Percentiles rank a stretch among this genome's conserved stretches.
phyloP scores from a whole-genome alignment of 2,113 vertebrate genomes.

The Pteruthius melanotis region DNA sequence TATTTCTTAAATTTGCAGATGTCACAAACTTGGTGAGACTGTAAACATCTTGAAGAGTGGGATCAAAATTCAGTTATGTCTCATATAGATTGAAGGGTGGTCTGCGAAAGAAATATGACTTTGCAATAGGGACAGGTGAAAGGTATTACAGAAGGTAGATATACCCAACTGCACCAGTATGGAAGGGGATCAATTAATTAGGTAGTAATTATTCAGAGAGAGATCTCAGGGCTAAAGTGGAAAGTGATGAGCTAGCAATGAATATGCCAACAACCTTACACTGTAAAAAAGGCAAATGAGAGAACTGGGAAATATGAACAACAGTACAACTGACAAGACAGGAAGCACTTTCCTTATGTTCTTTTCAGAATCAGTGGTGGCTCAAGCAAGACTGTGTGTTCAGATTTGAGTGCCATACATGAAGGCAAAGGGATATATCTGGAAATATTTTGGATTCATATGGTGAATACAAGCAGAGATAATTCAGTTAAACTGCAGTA shows the following conservation, averaged over 20 bases:
- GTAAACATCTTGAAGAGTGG: neutral
- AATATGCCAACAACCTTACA: neutral
- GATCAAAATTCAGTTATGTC: neutral
- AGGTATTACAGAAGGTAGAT: neutral
- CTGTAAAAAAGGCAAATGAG: neutral
- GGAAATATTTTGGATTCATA: neutral
- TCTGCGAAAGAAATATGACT: neutral
- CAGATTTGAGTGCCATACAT: neutral
- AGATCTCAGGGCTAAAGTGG: neutral
- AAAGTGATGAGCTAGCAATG: neutral
- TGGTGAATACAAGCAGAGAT: neutral
- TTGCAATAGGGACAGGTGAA: neutral
- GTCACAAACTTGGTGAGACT: neutral
- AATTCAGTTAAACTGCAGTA: neutral
- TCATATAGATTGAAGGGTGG: neutral
- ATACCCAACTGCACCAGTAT: neutral
- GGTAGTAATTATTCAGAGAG: neutral
- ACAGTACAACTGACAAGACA: neutral
- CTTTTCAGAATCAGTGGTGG: neutral
- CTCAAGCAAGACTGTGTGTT: neutral
- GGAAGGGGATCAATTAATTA: neutral
- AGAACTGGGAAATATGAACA: neutral
- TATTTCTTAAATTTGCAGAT: neutral
- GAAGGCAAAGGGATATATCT: neutral
- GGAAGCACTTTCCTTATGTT: neutral